A percentile compares a stretch with the other conserved stretches of the same genome.
These are phyloP conservation scores for Sinocyclocheilus anshuiensis DNA, from an alignment of 2,113 vertebrate species.

Conservation along the genomic window DNA sequence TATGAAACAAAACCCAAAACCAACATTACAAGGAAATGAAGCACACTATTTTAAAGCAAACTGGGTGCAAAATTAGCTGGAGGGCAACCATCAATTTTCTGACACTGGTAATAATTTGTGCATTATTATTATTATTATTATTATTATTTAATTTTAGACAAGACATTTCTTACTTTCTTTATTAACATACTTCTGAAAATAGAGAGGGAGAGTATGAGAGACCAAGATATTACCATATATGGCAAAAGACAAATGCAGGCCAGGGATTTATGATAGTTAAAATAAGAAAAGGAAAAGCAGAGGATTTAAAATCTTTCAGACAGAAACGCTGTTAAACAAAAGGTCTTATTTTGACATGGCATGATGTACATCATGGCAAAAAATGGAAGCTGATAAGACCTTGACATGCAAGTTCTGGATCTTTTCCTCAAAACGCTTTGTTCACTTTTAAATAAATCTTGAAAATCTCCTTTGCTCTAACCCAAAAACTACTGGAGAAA, in stretches of 20 bases:
- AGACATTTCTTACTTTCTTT: neutral
- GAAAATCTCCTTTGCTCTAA: neutral
- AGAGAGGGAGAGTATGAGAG: neutral
- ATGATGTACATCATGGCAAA: neutral
- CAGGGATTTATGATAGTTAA: neutral
- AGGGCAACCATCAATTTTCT: neutral
- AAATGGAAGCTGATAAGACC: too few species aligned
- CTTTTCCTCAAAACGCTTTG: neutral
- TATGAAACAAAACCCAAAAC: too few species aligned
- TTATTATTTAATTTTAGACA: too few species aligned
- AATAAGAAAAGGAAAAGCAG: neutral
- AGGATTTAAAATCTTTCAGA: neutral
- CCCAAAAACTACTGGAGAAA: neutral
- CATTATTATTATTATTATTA: too few species aligned
- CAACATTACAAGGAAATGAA: neutral
- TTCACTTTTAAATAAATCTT: neutral
- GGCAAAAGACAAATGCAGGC: neutral
- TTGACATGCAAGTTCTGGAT: neutral
- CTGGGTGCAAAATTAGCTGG: neutral
- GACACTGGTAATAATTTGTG: neutral
- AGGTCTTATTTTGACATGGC: neutral
- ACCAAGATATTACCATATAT: slow-evolving; percentile 9
- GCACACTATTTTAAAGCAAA: neutral
- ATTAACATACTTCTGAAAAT: neutral
- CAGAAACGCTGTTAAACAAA: neutral